Evolutionary conservation across 2,113 vertebrate species (phyloP), one percentile per base, ranked within the genome.

Genomic region (Porphyrio hochstetteri): DNA sequence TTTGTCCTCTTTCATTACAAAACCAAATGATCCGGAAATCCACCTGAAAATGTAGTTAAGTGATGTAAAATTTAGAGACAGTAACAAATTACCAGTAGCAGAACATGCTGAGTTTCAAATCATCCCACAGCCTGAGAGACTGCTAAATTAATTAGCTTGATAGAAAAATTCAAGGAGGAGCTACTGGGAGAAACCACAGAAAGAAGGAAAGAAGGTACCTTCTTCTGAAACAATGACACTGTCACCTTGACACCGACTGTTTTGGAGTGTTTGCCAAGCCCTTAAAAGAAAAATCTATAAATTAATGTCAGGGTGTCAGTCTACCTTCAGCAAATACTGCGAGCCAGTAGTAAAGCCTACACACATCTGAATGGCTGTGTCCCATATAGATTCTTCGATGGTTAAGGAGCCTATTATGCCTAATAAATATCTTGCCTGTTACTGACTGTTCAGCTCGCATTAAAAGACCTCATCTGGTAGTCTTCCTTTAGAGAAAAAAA

Each of bases 401-500:
- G 33, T 76, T 85, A 90, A 88, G 61, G 33, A 74, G 60, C 64
- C 13, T 28, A 9, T 95, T 88, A 67, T 60, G n/a, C 31, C 78
- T 83, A 84, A 88, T 78, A 96, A 92, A 59, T 89, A 53, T 29
- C 67, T 84, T 74, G 70, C 33, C 71, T 88, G n/a, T 75, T 94
- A 84, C 4, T 92, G 80, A 77, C 82, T 87, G 48, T 61, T 93
- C 67, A 78, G 24, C 38, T 91, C 7, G 3, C 31, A 65, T 85
- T 93, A 65, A 81, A 94, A 91, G 44, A 29, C 80, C 78, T 87
- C 91, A 59, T 78, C 13, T 63, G 55, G 76, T 42, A 90, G 81
- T 88, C 91, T 91, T 97, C 81, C 91, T 96, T 94, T 74, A 61
- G 59, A 90, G 80, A 20, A 59, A 93, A 74, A 65, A 91, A 84